A percentile compares a stretch with the other conserved stretches of the same genome.
phyloP scores from a whole-genome alignment of 2,113 vertebrate species.

The Sinocyclocheilus anophthalmus region DNA sequence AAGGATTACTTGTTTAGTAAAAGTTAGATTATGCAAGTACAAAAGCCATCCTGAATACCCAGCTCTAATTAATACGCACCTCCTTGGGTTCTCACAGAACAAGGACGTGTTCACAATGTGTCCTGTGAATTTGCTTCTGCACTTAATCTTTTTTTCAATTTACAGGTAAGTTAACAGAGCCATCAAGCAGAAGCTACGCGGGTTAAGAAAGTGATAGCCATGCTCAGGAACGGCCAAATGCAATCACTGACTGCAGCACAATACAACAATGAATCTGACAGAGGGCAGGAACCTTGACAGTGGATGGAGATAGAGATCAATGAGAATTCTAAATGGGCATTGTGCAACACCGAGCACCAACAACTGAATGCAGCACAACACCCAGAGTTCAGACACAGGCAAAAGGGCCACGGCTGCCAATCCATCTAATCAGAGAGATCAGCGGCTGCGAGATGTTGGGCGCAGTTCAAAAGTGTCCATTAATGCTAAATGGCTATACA shows the following conservation, averaged over 20 bases:
- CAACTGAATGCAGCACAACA: constrained; percentile 36
- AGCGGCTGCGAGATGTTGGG: background rate
- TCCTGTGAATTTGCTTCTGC: constrained; percentile 35
- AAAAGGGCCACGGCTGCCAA: background rate
- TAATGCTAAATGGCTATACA: constrained; percentile 19
- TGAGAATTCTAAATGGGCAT: constrained; percentile 50
- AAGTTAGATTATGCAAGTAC: background rate
- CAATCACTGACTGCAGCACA: constrained; percentile 30
- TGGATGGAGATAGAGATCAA: constrained; percentile 47
- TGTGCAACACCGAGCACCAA: constrained; percentile 31
- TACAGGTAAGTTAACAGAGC: constrained; percentile 50
- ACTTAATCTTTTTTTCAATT: constrained; percentile 51
- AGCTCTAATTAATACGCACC: background rate
- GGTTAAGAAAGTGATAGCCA: constrained; percentile 43
- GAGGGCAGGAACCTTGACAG: constrained; percentile 40
- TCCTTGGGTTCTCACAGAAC: background rate
- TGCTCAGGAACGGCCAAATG: constrained; percentile 18
- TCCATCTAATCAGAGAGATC: constrained; percentile 12
- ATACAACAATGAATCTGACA: constrained; percentile 44
- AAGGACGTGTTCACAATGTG: constrained; percentile 14
- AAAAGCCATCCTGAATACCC: background rate
- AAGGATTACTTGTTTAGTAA: background rate
- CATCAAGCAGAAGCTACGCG: constrained; percentile 36
- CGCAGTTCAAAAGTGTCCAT: constrained; percentile 16
- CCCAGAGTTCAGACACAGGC: constrained; percentile 31